These are phyloP conservation scores for Sebastes alutus DNA, from an alignment of 2,797 vertebrate genomes.

Conservation along the genomic window DNA sequence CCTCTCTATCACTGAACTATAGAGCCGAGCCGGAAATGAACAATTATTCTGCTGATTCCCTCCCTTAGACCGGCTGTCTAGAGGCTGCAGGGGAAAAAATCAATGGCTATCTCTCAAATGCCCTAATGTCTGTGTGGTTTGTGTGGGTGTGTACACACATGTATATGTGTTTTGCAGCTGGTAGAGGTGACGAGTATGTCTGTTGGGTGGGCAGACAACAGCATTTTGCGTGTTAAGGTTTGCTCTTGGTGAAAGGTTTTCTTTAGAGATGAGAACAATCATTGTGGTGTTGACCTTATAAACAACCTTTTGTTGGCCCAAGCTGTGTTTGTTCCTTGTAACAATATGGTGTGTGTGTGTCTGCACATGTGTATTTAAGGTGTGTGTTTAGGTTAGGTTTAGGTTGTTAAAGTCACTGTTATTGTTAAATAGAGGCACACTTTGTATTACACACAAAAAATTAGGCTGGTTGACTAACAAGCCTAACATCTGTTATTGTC, in stretches of 20 bases:
- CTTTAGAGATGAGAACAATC: not conserved
- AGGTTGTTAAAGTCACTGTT: not conserved
- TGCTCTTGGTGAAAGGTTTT: conserved; percentile 5
- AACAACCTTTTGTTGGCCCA: not conserved
- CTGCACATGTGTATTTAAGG: not conserved
- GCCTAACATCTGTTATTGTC: not conserved
- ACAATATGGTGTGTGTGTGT: not conserved
- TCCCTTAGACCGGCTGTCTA: conserved; percentile 25
- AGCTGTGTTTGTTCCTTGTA: not conserved
- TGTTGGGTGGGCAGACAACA: not conserved
- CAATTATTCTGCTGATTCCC: conserved; percentile 66
- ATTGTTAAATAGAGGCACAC: not conserved
- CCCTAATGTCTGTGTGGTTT: conserved; percentile 4
- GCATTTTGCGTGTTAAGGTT: conserved; percentile 8
- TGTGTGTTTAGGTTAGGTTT: no score
- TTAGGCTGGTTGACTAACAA: not conserved
- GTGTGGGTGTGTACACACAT: not conserved
- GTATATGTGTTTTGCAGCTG: not conserved
- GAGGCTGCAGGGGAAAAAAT: conserved; percentile 42
- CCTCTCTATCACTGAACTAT: conserved; percentile 51
- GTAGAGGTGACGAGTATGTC: not conserved
- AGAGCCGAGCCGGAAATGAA: conserved; percentile 69
- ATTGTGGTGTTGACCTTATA: conserved; percentile 24
- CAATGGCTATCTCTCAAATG: conserved; percentile 41
- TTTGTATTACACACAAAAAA: not conserved